Base-by-base conservation (phyloP, 2,888 invertebrate genomes). In the Ganaspis brasiliensis region DNA sequence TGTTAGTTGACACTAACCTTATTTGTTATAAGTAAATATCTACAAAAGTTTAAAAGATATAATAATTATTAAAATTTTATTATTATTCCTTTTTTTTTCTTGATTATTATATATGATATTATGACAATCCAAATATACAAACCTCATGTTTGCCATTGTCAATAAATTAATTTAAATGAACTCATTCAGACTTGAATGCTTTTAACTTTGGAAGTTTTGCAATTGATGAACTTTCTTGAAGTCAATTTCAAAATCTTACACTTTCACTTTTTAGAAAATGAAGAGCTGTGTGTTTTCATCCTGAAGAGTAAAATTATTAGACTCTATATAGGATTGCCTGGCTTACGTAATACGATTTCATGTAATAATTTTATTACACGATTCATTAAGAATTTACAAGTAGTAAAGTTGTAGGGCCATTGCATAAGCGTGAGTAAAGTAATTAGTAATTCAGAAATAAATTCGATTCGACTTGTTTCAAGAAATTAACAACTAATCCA, bases 351-450 rank as follows among this genome's bases (percentile, higher is more conserved):
- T 12, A 61, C 12, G 52, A 37, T 61, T 61, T 61, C 37, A 16
- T 61, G 35, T 61, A 61, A 61, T 35, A 61, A 61, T 61, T 61
- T 61, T 61, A 37, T 37, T 37, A 37, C 31, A 35, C 40, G 9
- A 45, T 45, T 67, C 21, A 67, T 67, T 45, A 12, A 67, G 63
- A 40, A 67, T 40, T 45, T 67, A 67, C 21, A 67, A 45, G 63
- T 67, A 21, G 14, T 37, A 45, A 67, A 19, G 4, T 52, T 52
- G 52, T 52, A 19, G 40, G 21, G 24, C 2, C n/a, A 14, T 67
- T 67, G 45, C 40, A 67, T 24, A 67, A 67, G 63, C 24, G 21
- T 21, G 63, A 40, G 52, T 52, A 67, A n/a, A 24, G 14, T 40
- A 67, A 67, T 67, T 40, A 45, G 26, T 14, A 14, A 24, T 67